These are phyloP conservation scores for Lithodes maja DNA, from an alignment of 2,888 invertebrate genomes.

Conservation along the genomic window DNA sequence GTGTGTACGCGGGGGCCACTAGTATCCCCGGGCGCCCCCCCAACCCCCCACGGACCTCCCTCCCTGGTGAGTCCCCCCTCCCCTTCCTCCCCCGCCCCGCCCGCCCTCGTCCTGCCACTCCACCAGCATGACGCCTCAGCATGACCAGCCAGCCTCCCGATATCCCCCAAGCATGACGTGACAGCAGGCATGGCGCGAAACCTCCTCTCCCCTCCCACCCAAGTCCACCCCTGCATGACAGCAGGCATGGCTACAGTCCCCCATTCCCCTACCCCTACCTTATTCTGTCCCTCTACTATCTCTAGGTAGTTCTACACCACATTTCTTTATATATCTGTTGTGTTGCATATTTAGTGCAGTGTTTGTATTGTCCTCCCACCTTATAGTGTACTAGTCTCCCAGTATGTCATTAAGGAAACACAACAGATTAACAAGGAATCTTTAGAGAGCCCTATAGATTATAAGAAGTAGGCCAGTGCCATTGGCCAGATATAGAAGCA, in stretches of 20 bases:
- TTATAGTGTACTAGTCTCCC: no score
- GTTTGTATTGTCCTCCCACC: no score
- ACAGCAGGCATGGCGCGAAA: constrained; percentile 3
- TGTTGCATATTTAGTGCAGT: no score
- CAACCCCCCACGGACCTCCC: constrained; percentile 47
- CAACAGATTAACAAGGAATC: no score
- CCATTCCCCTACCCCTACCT: constrained; percentile 21
- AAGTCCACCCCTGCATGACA: constrained; percentile 16
- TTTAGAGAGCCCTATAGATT: no score
- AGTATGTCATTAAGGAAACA: no score
- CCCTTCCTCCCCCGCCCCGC: constrained; percentile 41
- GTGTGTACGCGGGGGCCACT: constrained; percentile 45
- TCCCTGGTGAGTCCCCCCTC: constrained; percentile 63
- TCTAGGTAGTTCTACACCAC: no score
- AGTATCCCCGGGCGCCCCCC: constrained; percentile 45
- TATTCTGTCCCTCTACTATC: neutral
- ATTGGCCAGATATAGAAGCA: no score
- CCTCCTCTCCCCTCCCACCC: constrained; percentile 23
- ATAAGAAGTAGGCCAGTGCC: no score
- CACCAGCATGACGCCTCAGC: constrained; percentile 42
- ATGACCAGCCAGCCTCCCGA: constrained; percentile 29
- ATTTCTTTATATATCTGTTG: no score
- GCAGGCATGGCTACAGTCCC: constrained; percentile 13
- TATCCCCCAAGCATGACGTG: constrained; percentile 15
- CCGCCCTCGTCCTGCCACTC: constrained; percentile 48